A percentile compares a stretch with the other conserved stretches of the same genome.
Evolutionary conservation across 2,888 invertebrate genomes (phyloP).

Genomic region (Pinctada fucata): DNA sequence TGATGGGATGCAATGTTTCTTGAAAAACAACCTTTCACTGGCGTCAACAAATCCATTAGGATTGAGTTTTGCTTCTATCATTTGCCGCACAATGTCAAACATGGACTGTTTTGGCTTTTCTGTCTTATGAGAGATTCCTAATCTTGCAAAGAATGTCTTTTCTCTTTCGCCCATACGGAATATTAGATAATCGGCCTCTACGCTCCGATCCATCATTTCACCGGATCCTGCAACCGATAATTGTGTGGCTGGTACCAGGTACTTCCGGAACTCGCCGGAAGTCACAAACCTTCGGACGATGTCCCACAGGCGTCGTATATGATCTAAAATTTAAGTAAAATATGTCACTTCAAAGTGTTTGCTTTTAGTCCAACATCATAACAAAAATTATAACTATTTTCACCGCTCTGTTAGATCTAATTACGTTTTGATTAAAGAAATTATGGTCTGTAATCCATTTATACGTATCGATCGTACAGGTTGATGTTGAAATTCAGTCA

Average conservation of each 20-base stretch:
- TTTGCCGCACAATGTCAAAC: conserved; percentile 8
- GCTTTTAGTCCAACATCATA: no score
- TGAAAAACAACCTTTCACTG: conserved; percentile 12
- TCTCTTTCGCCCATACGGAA: conserved; percentile 26
- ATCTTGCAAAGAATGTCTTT: conserved; percentile 17
- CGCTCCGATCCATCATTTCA: conserved; percentile 2
- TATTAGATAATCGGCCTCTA: conserved; percentile 18
- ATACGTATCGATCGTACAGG: no score
- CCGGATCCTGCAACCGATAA: background rate
- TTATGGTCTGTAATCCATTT: no score
- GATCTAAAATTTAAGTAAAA: background rate
- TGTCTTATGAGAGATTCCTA: conserved; percentile 15
- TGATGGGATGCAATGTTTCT: background rate
- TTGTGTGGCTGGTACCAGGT: background rate
- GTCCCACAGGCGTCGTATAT: conserved; percentile 14
- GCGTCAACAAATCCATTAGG: conserved; percentile 14
- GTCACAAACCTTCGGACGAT: conserved; percentile 16
- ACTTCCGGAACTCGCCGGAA: conserved; percentile 10
- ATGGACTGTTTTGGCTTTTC: conserved; percentile 1
- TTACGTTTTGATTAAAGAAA: background rate
- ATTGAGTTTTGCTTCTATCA: conserved; percentile 11
- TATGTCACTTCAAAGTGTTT: no score
- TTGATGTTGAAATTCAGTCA: no score
- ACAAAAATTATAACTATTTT: no score
- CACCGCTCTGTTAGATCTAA: no score